Conservation (phyloP, 1,140 invertebrate species). For the Drosophila equinoxialis region DNA sequence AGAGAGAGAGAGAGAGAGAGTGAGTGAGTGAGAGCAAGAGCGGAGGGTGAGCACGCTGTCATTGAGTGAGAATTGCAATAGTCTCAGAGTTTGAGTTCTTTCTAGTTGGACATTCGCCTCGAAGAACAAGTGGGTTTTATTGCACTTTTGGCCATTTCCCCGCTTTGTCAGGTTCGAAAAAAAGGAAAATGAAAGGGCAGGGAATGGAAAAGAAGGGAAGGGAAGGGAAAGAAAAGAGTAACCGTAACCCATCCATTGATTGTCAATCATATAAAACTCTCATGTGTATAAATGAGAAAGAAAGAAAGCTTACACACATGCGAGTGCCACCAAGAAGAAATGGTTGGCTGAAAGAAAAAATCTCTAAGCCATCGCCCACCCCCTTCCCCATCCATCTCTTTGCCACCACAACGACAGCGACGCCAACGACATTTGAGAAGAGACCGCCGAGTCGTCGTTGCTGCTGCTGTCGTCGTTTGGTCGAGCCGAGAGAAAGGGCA, state of each 20-base stretch:
- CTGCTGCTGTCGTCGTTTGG: not conserved
- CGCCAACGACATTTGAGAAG: slow-evolving; percentile 12
- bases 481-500: slow-evolving; percentile 5
- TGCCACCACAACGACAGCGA: not conserved
- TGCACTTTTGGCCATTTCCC: slow-evolving; percentile 20
- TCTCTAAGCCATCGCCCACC: slow-evolving; percentile 47
- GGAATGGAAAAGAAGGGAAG: no score
- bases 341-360: slow-evolving; percentile 44
- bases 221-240: not conserved
- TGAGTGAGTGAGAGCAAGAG: slow-evolving; percentile 9
- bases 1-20: not conserved
- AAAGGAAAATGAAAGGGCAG: not conserved
- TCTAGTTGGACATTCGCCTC: slow-evolving; percentile 12
- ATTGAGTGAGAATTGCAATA: slow-evolving; percentile 30
- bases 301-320: slow-evolving; percentile 35
- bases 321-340: slow-evolving; percentile 39
- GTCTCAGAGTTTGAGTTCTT: slow-evolving; percentile 19
- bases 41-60: not conserved
- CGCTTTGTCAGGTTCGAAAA: not conserved
- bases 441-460: slow-evolving; percentile 5
- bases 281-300: slow-evolving; percentile 60
- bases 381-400: not conserved
- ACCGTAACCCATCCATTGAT: slow-evolving; percentile 59
- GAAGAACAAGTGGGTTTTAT: slow-evolving; percentile 46
- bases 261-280: slow-evolving; percentile 63